Evolutionary conservation across 2,113 vertebrate species (phyloP).

Genomic region (Rhea americana): DNA sequence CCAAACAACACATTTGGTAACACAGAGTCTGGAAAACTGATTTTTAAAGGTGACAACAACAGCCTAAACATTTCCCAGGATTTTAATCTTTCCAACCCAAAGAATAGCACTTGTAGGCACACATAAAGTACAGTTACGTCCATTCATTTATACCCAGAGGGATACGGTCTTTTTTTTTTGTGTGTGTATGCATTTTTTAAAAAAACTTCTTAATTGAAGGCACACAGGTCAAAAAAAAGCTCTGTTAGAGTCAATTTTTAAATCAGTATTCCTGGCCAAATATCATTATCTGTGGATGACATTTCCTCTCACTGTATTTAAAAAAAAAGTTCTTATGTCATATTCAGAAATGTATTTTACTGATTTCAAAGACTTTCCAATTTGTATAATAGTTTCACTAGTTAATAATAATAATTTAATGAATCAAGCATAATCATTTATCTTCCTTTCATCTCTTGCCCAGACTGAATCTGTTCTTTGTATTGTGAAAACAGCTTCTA

Average conservation of each 20-base stretch:
- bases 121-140: background rate
- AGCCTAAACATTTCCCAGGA: fast-evolving
- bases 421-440: background rate
- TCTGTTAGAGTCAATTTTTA: background rate
- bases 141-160: background rate
- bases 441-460: background rate
- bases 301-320: background rate
- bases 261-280: background rate
- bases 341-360: background rate
- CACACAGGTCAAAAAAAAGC: background rate
- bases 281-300: background rate
- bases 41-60: background rate
- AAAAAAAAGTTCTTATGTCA: background rate
- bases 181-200: background rate
- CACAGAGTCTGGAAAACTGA: background rate
- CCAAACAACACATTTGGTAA: background rate
- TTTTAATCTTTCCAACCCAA: background rate
- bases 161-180: background rate
- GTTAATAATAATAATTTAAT: background rate
- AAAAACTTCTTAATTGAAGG: background rate
- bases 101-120: background rate
- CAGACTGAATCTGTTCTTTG: background rate
- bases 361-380: background rate
- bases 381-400: background rate
- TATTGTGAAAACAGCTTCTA: background rate